Evolutionary conservation across 1,140 invertebrate genomes (phyloP).

Genomic region (Metopolophium dirhodum): DNA sequence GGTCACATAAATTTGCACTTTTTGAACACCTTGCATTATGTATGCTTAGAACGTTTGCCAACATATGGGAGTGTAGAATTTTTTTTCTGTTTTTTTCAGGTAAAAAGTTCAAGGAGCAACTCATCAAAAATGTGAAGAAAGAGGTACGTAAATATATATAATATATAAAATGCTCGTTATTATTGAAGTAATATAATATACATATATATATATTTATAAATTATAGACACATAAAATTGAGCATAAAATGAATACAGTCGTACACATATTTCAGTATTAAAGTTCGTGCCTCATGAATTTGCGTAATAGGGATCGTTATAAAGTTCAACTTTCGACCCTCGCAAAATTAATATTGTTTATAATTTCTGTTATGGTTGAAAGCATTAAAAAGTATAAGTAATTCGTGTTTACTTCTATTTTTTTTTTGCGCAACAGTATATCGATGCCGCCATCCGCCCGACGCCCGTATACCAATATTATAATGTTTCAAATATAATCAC

Average conservation of each 20-base stretch:
- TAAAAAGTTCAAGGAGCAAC: constrained; percentile 73
- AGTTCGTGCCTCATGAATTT: neutral
- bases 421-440: neutral
- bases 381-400: neutral
- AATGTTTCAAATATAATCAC: neutral
- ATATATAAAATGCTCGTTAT: neutral
- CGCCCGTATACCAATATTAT: neutral
- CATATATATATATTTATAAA: neutral
- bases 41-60: constrained; percentile 43
- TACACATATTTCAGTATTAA: neutral
- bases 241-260: neutral
- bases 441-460: neutral
- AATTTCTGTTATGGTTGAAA: neutral
- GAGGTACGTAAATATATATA: constrained; percentile 67
- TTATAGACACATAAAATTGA: too few species aligned
- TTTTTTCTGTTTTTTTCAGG: constrained; percentile 63
- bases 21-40: neutral
- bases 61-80: constrained; percentile 42
- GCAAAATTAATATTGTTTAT: neutral
- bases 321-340: neutral
- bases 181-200: neutral
- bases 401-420: neutral
- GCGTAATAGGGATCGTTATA: neutral
- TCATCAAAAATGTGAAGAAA: constrained; percentile 82
- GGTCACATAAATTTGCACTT: neutral